Evolutionary conservation across 2,888 invertebrate species (phyloP), one percentile per base, ranked within the genome.

Genomic region (Acleris laterana): DNA sequence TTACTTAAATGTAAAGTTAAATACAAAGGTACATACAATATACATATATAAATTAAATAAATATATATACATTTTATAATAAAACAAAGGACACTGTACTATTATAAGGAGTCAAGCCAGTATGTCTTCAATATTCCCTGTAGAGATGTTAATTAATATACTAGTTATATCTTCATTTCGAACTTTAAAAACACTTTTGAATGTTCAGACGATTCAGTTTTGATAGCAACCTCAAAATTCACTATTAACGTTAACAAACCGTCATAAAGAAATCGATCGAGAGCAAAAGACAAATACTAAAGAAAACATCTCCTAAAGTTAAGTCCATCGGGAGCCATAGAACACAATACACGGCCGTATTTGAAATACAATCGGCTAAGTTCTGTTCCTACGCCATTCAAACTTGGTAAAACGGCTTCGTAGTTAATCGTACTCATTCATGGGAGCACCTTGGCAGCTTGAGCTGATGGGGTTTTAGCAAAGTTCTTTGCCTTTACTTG

Each of bases 391-490:
- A 72, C 75, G 79, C 86, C 81, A 83, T 88, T 89, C 86, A 84
- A 89, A 90, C 87, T 89, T 88, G 68, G 82, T 74, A 82, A 84
- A 89, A 88, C 87, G 82, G 86, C 87, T 86, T 86, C 85, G 80
- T 80, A 87, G 85, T 86, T 90, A 90, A 90, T 89, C 84, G 87
- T 74, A 81, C 87, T 85, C 86, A 84, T 90, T 90, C 85, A 77
- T 78, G 79, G 70, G 83, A 86, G 83, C 78, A 80, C 84, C 83
- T 78, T 79, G 74, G 74, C 81, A 76, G 81, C 59, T 50, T 71
- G 69, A 67, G 64, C 78, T 82, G 82, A 85, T 84, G 82, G 80
- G 84, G 80, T 85, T 87, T 84, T 80, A 83, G 82, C 75, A 68
- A 83, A 85, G 79, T 83, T 82, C 75, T 71, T 71, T 72, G 68